These are phyloP conservation scores for Chymomyza caudatula DNA, from an alignment of 2,888 invertebrate species.

Conservation along the genomic window DNA sequence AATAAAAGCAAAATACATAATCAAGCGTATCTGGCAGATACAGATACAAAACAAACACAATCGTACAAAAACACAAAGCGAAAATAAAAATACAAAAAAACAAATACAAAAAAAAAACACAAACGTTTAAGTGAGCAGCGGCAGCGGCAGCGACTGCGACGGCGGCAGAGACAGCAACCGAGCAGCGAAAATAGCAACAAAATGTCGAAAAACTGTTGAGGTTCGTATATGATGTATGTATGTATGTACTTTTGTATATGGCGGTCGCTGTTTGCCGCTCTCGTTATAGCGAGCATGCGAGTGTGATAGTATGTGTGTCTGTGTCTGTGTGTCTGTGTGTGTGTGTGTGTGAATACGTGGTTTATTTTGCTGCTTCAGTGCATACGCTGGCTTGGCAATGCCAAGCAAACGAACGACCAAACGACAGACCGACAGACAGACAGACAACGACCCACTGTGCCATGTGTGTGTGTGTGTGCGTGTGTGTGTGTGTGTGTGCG, in stretches of 20 bases:
- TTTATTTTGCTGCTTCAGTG: slow-evolving; percentile 70
- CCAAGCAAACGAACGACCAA: neutral
- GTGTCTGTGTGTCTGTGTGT: slow-evolving; percentile 19
- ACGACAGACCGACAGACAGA: neutral
- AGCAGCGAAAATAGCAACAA: slow-evolving; percentile 57
- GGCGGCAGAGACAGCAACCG: slow-evolving; percentile 23
- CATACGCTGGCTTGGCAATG: slow-evolving; percentile 41
- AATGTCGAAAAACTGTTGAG: slow-evolving; percentile 71
- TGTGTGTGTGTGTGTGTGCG: slow-evolving; percentile 15
- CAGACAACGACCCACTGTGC: neutral
- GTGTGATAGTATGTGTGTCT: slow-evolving; percentile 7
- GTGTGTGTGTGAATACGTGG: slow-evolving; percentile 56
- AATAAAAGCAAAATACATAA: slow-evolving; percentile 14
- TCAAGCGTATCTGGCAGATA: slow-evolving; percentile 43
- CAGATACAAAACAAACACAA: slow-evolving; percentile 12
- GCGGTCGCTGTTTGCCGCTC: slow-evolving; percentile 15
- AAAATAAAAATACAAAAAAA: slow-evolving; percentile 4
- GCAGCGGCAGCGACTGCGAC: slow-evolving; percentile 6
- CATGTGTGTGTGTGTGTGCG: slow-evolving; percentile 1
- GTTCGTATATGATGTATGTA: slow-evolving; percentile 44
- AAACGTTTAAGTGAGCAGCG: slow-evolving; percentile 42
- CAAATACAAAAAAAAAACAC: slow-evolving; percentile 28
- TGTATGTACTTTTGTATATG: slow-evolving; percentile 41
- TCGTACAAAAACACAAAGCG: slow-evolving; percentile 29
- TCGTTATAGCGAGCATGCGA: neutral